Percentiles rank a stretch among this genome's conserved stretches.
Conservation (phyloP, 2,113 vertebrate genomes). For the Sakesphorus luctuosus region DNA sequence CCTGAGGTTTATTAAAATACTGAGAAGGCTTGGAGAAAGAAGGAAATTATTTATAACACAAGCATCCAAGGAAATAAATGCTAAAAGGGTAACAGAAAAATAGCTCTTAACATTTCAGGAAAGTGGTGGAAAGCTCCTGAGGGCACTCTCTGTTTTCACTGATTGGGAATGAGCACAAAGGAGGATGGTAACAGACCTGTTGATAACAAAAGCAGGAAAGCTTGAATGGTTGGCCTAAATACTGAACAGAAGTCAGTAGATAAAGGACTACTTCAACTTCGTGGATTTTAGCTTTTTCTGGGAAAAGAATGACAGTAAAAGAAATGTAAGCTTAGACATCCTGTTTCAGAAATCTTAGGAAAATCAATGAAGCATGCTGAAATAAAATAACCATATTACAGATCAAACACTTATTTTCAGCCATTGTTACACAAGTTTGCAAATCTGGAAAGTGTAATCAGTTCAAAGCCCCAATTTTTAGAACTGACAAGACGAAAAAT, state of each 20-base stretch:
- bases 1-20: background rate
- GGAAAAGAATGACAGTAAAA: background rate
- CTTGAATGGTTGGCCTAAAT: slow-evolving; percentile 10
- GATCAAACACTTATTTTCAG: background rate
- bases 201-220: background rate
- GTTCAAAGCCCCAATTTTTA: background rate
- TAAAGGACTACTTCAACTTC: background rate
- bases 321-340: background rate
- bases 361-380: background rate
- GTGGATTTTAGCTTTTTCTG: background rate
- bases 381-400: background rate
- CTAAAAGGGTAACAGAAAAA: background rate
- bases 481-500: background rate
- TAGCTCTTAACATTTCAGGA: background rate
- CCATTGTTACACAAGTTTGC: background rate
- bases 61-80: background rate
- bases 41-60: background rate
- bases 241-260: background rate
- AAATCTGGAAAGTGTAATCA: background rate
- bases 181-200: background rate
- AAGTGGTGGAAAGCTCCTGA: background rate
- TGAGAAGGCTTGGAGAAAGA: background rate
- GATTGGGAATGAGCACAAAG: background rate
- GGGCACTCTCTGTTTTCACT: background rate
- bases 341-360: background rate